Conservation (phyloP, 2,113 vertebrate species). For the Marmota monax region DNA sequence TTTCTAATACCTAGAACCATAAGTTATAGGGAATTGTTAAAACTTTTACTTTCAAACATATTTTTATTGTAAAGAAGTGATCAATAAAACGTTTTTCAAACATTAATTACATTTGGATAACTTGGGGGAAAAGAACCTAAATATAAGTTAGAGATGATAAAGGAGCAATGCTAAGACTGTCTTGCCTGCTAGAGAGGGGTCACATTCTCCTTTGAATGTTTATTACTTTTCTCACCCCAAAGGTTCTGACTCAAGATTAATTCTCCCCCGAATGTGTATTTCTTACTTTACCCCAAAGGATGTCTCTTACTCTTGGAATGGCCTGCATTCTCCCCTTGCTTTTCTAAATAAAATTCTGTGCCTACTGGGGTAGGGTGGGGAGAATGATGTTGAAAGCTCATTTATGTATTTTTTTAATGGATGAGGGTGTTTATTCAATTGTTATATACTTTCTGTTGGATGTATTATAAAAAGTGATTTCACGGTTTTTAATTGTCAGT, state of each 20-base stretch:
- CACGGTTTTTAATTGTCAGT: conserved; percentile 27
- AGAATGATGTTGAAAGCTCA: background rate
- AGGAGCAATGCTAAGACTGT: background rate
- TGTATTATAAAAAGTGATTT: conserved; percentile 30
- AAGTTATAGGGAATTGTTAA: background rate
- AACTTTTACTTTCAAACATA: background rate
- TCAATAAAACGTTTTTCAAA: conserved; percentile 44
- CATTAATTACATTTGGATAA: conserved; percentile 12
- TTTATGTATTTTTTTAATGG: conserved; percentile 27
- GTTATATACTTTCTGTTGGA: background rate
- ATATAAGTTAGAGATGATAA: conserved; percentile 38
- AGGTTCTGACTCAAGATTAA: no score
- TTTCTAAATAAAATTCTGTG: no score
- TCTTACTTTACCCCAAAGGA: no score
- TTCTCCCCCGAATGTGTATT: no score
- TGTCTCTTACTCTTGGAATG: no score
- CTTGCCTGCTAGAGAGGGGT: no score
- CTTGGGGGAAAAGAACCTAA: conserved; percentile 13
- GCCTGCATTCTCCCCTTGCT: no score
- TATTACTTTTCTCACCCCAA: no score
- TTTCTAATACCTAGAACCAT: background rate
- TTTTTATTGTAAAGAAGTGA: background rate
- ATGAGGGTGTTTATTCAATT: background rate
- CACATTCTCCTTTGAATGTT: no score
- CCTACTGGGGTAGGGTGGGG: no score